Evolutionary conservation across 1,140 invertebrate species (phyloP), one percentile per base, ranked within the genome.

Genomic region (Hyphantria cunea): DNA sequence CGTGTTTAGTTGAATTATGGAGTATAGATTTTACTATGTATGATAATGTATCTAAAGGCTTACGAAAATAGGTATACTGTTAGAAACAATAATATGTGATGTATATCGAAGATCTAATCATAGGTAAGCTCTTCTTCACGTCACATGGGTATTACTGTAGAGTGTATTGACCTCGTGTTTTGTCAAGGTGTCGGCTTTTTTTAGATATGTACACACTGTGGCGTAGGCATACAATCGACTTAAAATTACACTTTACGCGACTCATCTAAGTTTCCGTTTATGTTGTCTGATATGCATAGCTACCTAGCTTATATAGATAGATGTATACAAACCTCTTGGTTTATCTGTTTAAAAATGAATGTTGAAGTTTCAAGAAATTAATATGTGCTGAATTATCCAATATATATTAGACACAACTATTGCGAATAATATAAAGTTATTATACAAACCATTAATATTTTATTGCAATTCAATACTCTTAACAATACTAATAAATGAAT

Each of bases 111-210:
- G n/a, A 17, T 37, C 32, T 58, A 49, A 45, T 48, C 32, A 58
- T 63, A 64, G 44, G 17, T 58, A 65, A 61, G 61, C 45, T 63
- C 62, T 63, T 68, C 60, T 48, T 76, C 72, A 77, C 76, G 86
- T 89, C 86, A 88, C 86, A 87, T 86, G 85, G 73, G 69, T 85
- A 72, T 81, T 78, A 74, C 80, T 77, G 81, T 74, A 74, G 84
- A 86, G 86, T 89, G 85, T 90, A 90, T 89, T 90, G 87, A 90
- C 87, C 87, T 90, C 87, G 86, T 90, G 84, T 90, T 89, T 90
- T 90, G 86, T 89, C 86, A 90, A 90, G 87, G 87, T 90, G 86
- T 89, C 87, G 79, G 82, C 84, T 86, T 89, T 90, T 90, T 90
- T 88, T 89, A 87, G 84, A 87, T 89, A 82, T 83, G 83, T 87